Base-by-base conservation (phyloP, 2,888 invertebrate genomes). In the Gasteruption jaculator region DNA sequence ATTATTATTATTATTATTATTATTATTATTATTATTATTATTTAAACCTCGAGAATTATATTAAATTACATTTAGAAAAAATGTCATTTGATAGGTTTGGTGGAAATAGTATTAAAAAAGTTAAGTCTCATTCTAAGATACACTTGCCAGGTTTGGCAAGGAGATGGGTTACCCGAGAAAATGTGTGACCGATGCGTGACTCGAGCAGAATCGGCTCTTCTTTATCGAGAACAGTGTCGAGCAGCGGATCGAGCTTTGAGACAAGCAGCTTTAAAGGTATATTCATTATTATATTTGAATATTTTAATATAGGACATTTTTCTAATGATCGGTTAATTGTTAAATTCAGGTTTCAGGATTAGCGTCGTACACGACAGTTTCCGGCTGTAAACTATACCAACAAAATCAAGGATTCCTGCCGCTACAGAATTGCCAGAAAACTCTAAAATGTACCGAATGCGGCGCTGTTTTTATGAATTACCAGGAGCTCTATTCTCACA, bases 121-220 rank as follows among this genome's bases (percentile, higher is more conserved):
- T 21, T 25, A 25, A n/a, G 12, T 11, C 14, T 10, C 10, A 11
- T 25, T 25, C 12, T 11, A 25, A 25, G 26, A 11, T 25, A 25
- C n/a, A n/a, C 12, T 47, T 36, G n/a, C 11, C 18, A 71, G 69
- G 63, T 71, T 8, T 65, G 65, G 58, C 70, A 71, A 46, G 70
- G 70, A 2, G 70, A 71, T 33, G 70, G 69, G 7, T 52, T 71
- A 30, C 70, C 70, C 3, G 70, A 71, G 45, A 70, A 65, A 52
- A 63, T 71, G 58, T 71, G 70, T 21, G 66, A 68, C 40, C 58
- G 65, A 6, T 71, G 70, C 15, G 67, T 71, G 2, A 68, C 63
- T 3, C 56, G 69, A 57, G 68, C 70, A 2, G 70, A 71, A 41
- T 71, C 70, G 2, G 70, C 70, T 5, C 49, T 71, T 12, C 50